phyloP scores from a whole-genome alignment of 2,888 invertebrate species.

The Teleogryllus oceanicus region DNA sequence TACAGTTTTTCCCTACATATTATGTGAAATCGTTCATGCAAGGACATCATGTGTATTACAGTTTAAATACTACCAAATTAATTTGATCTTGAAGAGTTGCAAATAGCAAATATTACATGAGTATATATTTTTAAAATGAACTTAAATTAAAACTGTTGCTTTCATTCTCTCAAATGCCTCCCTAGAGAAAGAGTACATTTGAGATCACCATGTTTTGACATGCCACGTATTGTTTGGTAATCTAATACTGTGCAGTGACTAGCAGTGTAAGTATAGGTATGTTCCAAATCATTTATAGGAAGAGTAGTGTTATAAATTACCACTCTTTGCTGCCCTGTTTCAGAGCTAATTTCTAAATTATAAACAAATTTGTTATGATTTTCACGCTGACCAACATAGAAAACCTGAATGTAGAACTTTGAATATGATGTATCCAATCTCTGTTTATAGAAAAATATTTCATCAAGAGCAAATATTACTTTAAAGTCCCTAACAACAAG shows the following conservation, averaged over 20 bases:
- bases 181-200: neutral
- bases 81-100: too few relatives aligned
- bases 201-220: neutral
- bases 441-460: neutral
- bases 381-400: neutral
- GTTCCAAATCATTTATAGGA: neutral
- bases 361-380: neutral
- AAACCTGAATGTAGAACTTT: neutral
- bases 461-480: neutral
- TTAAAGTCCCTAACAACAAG: neutral
- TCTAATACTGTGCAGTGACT: neutral
- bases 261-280: neutral
- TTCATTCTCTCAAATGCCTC: neutral
- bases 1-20: too few relatives aligned
- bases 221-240: neutral
- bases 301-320: neutral
- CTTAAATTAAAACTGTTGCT: too few relatives aligned
- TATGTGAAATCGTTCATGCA: too few relatives aligned
- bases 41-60: neutral
- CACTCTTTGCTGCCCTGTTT: neutral
- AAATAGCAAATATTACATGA: too few relatives aligned
- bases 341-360: neutral
- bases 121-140: too few relatives aligned
- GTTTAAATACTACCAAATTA: neutral
- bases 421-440: neutral